Evolutionary conservation across 2,113 vertebrate species (phyloP).

Genomic region (Elanoides forficatus): DNA sequence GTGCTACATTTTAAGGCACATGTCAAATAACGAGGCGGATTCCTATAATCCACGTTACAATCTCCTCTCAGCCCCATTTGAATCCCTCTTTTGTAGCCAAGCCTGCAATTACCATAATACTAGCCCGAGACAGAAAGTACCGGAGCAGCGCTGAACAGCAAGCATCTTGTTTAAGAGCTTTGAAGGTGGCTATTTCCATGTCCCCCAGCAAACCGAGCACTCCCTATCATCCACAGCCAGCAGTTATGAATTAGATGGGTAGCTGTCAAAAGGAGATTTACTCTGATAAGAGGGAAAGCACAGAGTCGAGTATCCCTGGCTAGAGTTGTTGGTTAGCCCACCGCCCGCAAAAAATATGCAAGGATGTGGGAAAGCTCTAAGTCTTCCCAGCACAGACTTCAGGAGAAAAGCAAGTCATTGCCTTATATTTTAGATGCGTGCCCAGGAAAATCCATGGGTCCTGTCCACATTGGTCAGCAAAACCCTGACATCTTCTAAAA

Average conservation of each 20-base stretch:
- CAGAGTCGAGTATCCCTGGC: neutral
- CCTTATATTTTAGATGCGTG: accelerated
- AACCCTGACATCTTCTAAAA: no score
- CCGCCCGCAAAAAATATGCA: neutral
- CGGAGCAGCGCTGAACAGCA: neutral
- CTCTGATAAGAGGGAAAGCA: neutral
- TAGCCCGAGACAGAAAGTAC: neutral
- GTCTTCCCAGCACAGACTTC: neutral
- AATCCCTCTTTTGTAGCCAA: neutral
- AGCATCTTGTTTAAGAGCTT: neutral
- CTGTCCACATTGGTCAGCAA: accelerated
- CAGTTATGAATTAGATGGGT: neutral
- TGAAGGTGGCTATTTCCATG: neutral
- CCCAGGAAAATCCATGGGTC: neutral
- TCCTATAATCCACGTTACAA: neutral
- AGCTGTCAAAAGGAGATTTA: neutral
- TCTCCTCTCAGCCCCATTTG: neutral
- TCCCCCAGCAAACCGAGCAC: neutral
- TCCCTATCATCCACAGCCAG: neutral
- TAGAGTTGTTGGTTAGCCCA: neutral
- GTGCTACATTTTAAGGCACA: neutral
- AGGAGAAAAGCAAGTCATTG: neutral
- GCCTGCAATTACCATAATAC: neutral
- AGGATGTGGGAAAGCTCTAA: neutral
- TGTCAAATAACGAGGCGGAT: neutral